Base-by-base conservation (phyloP, 2,797 vertebrate genomes). In the Helarctos malayanus region DNA sequence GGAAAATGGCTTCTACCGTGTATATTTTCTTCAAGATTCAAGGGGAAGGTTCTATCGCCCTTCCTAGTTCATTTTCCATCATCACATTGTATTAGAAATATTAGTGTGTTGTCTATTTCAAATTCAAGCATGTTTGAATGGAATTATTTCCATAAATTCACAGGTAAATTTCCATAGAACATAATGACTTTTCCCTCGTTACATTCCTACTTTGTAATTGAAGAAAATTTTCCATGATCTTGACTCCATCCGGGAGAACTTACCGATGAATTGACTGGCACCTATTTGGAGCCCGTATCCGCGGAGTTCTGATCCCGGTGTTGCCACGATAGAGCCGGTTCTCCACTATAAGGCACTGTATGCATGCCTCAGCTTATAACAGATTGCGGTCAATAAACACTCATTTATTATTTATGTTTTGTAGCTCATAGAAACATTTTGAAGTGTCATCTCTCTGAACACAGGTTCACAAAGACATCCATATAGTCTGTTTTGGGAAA, bases 61-160 rank as follows among this genome's bases (percentile, higher is more conserved):
- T 41, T 81, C 13, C 12, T 38, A 54, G 25, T 45, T 87, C 15
- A 61, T 84, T 61, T 85, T 61, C 63, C 19, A 88, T 52, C n/a
- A 61, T 27, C 32, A 45, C 12, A 59, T 85, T 92, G 59, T 89
- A 92, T 75, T n/a, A 73, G 87, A 92, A 91, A 80, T 41, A 81
- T 54, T 89, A 71, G 95, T 69, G 25, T 59, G 81, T 54, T 69
- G 6, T 49, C 41, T 73, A 69, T 85, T 95, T 92, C 59, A 75
- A 86, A 75, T 47, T 89, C 19, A 93, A 81, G 38, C 19, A 69
- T 32, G 16, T 56, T 52, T 81, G 82, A 75, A 63, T 63, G 75
- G 52, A 63, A 86, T 86, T 54, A 49, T 84, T 83, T 73, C 82
- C 41, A 93, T 94, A 54, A 83, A 76, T 73, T 75, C 59, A 73